Evolutionary conservation across 2,888 invertebrate species (phyloP).

Genomic region (Gandaritis pyraliata): DNA sequence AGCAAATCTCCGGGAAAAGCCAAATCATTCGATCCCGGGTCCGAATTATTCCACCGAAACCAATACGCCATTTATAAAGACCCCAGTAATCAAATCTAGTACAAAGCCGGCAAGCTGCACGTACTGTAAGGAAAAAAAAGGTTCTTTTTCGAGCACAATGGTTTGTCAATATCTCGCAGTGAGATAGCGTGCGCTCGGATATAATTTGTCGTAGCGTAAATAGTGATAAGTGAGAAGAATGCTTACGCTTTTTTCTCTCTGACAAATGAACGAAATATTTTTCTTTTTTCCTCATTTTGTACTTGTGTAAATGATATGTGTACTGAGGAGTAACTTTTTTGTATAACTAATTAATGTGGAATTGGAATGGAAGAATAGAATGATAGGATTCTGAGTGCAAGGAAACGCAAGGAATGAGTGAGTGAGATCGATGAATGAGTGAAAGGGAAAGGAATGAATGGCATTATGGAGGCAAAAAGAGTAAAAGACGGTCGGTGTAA

Average conservation of each 20-base stretch:
- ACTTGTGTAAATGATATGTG: too few species aligned
- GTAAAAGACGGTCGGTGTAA: too few species aligned
- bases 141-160: slow-evolving; percentile 19
- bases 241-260: background rate
- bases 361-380: too few species aligned
- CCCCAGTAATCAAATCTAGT: background rate
- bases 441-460: too few species aligned
- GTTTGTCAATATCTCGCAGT: slow-evolving; percentile 21
- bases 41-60: background rate
- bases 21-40: background rate
- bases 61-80: background rate
- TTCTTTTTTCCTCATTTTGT: too few species aligned
- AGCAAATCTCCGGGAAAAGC: too few species aligned
- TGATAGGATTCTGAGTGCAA: too few species aligned
- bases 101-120: background rate
- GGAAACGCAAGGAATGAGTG: too few species aligned
- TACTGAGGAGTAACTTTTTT: too few species aligned
- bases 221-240: background rate
- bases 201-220: slow-evolving; percentile 13
- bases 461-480: too few species aligned
- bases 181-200: slow-evolving; percentile 10
- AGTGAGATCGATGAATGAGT: too few species aligned
- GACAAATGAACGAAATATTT: background rate
- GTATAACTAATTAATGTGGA: too few species aligned
- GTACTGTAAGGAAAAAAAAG: slow-evolving; percentile 3